phyloP scores from a whole-genome alignment of 23 tunicate genomes.

The Botrylloides violaceus region DNA sequence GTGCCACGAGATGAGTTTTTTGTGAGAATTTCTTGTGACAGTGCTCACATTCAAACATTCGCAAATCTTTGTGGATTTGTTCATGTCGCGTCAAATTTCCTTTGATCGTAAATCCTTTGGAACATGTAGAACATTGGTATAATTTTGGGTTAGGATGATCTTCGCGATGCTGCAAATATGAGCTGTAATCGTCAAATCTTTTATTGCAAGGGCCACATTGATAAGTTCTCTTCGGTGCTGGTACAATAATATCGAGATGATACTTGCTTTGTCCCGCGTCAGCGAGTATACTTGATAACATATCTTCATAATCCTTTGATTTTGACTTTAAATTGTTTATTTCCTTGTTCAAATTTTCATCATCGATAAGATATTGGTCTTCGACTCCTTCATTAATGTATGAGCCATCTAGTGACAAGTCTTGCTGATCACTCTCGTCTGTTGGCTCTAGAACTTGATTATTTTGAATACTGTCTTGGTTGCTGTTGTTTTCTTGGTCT shows the following conservation, averaged over 20 bases:
- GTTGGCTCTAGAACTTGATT: neutral
- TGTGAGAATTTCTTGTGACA: neutral
- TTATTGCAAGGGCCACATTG: neutral
- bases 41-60: neutral
- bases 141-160: neutral
- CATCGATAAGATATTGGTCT: neutral
- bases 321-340: neutral
- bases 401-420: too few species aligned
- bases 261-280: neutral
- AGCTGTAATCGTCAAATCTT: neutral
- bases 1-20: slow-evolving; percentile 6
- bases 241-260: neutral
- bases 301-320: neutral
- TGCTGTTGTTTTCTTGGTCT: neutral
- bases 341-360: neutral
- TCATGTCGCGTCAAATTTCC: slow-evolving; percentile 12
- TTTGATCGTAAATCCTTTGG: neutral
- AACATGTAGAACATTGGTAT: neutral
- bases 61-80: slow-evolving; percentile 1
- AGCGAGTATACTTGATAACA: neutral
- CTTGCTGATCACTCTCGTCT: neutral
- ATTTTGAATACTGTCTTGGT: neutral
- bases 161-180: neutral
- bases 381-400: neutral
- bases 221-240: neutral